Base-by-base conservation (phyloP, 2,888 invertebrate species). In the Lymantria monacha region DNA sequence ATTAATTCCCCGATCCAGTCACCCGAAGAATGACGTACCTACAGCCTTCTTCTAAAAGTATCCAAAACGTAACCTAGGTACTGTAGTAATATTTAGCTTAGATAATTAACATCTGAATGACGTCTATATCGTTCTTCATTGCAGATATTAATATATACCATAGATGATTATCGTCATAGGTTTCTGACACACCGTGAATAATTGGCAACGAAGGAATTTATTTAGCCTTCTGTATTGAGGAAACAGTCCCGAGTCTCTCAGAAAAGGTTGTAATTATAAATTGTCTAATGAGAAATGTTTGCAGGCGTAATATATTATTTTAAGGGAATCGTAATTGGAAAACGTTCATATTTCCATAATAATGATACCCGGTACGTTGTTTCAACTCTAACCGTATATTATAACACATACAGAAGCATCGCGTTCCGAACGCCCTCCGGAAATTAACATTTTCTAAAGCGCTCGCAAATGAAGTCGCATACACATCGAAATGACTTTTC, bases 401-500 rank as follows among this genome's bases (percentile, higher is more conserved):
- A 57, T 51, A 61, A 58, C 59, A 55, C 50, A 60, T 51, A 48
- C 55, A 45, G 52, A 45, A 48, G 56, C 56, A 57, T 57, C 60
- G 53, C 59, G 56, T 60, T 58, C 55, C 59, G 52, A 63, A 68
- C 71, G 58, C 66, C 69, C 72, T 65, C 67, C 82, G 83, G 83
- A 83, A 81, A 83, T 83, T 81, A 82, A 82, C 75, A 79, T 79
- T 83, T 83, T 83, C 79, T 77, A 79, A 81, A 81, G 77, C 81
- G 74, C 70, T 79, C 70, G 77, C 79, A 81, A 83, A 82, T 80
- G 77, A 81, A 76, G 70, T 70, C 76, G 70, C 70, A 68, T 69
- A 78, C 74, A 76, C 71, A 76, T 78, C 69, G 73, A 75, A 77
- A 79, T 79, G 70, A 79, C 75, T 78, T 79, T 79, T 63, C 69